These are phyloP conservation scores for Tachysurus vachellii DNA, from an alignment of 2,113 vertebrate species.

Conservation along the genomic window DNA sequence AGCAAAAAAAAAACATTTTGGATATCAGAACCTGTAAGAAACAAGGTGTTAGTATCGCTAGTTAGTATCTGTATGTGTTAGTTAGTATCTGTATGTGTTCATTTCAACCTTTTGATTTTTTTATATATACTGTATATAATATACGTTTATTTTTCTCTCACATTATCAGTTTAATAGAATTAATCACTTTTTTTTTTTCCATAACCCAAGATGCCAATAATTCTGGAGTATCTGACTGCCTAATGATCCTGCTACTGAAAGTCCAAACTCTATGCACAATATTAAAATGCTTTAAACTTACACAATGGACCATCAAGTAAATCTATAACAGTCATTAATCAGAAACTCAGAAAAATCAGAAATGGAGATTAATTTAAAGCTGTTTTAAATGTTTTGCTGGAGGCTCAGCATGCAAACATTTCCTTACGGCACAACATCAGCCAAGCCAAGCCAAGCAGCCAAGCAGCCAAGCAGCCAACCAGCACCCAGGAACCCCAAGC, in stretches of 20 bases:
- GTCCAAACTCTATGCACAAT: background rate
- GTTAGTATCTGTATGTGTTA: background rate
- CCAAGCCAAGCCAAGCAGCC: constrained; percentile 12
- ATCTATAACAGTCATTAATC: background rate
- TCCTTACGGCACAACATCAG: constrained; percentile 11
- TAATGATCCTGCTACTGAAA: background rate
- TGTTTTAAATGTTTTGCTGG: too few species aligned
- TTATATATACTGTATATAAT: too few species aligned
- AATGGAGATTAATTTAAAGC: background rate
- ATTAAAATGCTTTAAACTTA: background rate
- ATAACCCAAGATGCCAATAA: background rate
- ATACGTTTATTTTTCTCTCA: background rate
- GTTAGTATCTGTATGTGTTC: background rate
- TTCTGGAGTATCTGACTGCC: background rate
- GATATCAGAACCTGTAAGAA: too few species aligned
- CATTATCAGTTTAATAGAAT: background rate
- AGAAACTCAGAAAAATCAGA: background rate
- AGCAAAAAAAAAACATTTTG: background rate
- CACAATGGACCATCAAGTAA: background rate
- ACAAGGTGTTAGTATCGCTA: background rate
- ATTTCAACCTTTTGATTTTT: background rate
- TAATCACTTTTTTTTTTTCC: background rate
- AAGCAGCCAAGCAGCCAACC: constrained; percentile 13
- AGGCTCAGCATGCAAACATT: constrained; percentile 13
- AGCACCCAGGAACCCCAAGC: background rate